A percentile compares a stretch with the other conserved stretches of the same genome.
These are phyloP conservation scores for Glossosoma conforme DNA, from an alignment of 1,140 invertebrate genomes.

Conservation along the genomic window DNA sequence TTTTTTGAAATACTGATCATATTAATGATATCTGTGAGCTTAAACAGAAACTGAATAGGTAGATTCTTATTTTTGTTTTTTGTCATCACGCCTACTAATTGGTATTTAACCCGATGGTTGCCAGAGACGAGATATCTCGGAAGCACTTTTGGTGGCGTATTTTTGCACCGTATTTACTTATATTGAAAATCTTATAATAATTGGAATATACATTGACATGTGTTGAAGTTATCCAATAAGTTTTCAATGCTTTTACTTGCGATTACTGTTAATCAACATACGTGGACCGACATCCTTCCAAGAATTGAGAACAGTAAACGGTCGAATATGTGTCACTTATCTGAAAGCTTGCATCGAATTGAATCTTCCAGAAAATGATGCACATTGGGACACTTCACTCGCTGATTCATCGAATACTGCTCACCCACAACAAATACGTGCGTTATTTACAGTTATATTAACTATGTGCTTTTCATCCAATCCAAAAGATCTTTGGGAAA, in stretches of 20 bases:
- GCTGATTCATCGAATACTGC: conserved; percentile 37
- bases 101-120: too few species aligned
- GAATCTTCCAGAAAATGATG: conserved; percentile 33
- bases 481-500: conserved; percentile 34
- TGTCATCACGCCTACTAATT: too few species aligned
- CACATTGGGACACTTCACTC: conserved; percentile 42
- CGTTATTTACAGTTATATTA: conserved; percentile 1
- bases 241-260: conserved; percentile 1
- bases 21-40: too few species aligned
- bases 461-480: conserved; percentile 18
- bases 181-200: too few species aligned
- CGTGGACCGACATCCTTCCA: not conserved
- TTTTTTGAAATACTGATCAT: too few species aligned
- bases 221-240: too few species aligned
- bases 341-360: conserved; percentile 11
- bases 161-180: too few species aligned
- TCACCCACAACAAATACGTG: conserved; percentile 27
- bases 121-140: too few species aligned
- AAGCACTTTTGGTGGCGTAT: too few species aligned
- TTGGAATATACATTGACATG: too few species aligned
- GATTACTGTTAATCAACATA: not conserved
- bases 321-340: conserved; percentile 2
- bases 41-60: too few species aligned
- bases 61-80: too few species aligned
- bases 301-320: conserved; percentile 15